Conservation (phyloP, 2,113 vertebrate genomes). For the Eupsittula cactorum region DNA sequence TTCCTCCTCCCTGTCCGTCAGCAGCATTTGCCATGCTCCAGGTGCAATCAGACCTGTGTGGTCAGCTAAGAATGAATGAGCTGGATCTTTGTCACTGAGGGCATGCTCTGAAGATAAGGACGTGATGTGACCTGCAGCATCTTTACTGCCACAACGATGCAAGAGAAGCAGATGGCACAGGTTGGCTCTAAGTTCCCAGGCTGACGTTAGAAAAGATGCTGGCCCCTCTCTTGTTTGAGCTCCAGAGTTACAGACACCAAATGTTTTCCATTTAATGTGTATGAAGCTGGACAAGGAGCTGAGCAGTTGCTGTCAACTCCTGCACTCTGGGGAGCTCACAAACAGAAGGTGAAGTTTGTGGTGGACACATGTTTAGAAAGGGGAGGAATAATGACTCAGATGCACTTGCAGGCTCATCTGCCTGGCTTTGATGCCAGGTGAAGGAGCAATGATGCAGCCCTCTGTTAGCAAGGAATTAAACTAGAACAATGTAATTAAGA, state of each 20-base stretch:
- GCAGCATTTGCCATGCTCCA: background rate
- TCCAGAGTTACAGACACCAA: background rate
- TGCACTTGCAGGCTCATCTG: background rate
- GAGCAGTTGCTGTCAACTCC: background rate
- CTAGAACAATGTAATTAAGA: background rate
- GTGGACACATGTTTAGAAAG: background rate
- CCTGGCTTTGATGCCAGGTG: background rate
- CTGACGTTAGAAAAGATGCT: background rate
- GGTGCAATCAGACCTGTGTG: background rate
- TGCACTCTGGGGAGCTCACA: background rate
- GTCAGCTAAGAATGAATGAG: background rate
- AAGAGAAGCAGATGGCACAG: background rate
- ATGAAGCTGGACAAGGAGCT: background rate
- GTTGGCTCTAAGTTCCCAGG: background rate
- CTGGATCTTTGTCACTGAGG: background rate
- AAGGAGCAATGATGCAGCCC: background rate
- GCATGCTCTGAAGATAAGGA: background rate
- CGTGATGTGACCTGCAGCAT: background rate
- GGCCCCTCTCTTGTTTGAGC: background rate
- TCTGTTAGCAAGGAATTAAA: background rate
- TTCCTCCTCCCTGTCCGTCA: background rate
- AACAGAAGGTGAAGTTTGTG: background rate
- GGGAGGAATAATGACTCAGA: background rate
- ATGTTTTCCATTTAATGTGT: background rate
- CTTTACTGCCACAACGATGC: background rate